Percentiles rank a stretch among this genome's conserved stretches.
phyloP scores from a whole-genome alignment of 2,113 vertebrate genomes.

The Atrichornis clamosus region DNA sequence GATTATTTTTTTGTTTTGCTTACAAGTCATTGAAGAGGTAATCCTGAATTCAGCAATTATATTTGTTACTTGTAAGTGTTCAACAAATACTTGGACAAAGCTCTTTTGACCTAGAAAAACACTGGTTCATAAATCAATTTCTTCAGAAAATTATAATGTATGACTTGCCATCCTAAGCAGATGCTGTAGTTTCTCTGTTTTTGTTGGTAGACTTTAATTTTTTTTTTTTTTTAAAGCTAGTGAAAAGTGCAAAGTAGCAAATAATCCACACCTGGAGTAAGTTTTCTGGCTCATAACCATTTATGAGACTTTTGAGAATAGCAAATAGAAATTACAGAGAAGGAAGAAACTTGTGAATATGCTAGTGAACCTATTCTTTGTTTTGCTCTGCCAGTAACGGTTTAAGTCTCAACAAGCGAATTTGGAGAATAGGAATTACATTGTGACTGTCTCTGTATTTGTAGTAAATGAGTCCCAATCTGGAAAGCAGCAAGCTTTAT shows the following conservation, averaged over 20 bases:
- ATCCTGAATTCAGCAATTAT: slow-evolving; percentile 16
- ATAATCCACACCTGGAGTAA: neutral
- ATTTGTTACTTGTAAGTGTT: neutral
- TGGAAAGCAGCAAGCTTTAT: neutral
- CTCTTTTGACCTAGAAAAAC: neutral
- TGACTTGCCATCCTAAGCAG: neutral
- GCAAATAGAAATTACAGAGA: neutral
- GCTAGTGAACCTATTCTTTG: neutral
- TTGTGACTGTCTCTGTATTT: neutral
- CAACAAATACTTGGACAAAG: slow-evolving; percentile 11
- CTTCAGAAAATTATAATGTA: neutral
- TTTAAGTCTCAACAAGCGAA: neutral
- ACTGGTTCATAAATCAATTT: neutral
- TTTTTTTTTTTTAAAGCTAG: neutral
- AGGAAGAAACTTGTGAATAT: neutral
- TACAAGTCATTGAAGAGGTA: slow-evolving; percentile 49
- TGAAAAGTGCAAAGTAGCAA: neutral
- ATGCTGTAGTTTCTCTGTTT: neutral
- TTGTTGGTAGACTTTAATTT: neutral
- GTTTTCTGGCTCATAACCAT: neutral
- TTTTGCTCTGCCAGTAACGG: neutral
- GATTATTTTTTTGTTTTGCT: neutral
- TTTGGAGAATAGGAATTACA: neutral
- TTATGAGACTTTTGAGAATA: slow-evolving; percentile 7
- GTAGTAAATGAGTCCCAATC: neutral